Percentiles rank a stretch among this genome's conserved stretches.
These are phyloP conservation scores for Corythoichthys intestinalis DNA, from an alignment of 2,113 vertebrate species.

Conservation along the genomic window DNA sequence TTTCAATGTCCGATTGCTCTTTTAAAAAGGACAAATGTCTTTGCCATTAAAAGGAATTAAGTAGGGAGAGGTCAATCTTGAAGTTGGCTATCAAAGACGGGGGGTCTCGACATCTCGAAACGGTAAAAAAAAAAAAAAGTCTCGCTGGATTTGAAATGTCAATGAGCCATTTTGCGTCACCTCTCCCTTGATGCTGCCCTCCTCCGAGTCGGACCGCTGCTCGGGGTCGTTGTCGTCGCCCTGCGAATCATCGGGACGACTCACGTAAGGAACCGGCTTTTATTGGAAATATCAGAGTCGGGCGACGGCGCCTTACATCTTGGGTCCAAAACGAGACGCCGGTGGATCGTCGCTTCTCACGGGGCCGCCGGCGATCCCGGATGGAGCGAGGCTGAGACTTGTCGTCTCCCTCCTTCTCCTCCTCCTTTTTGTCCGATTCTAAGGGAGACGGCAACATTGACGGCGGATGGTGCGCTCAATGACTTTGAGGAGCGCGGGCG, in stretches of 20 bases:
- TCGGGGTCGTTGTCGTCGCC: conserved; percentile 96
- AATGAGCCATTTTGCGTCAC: conserved; percentile 15
- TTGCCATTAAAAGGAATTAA: not conserved
- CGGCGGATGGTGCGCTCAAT: too few species aligned
- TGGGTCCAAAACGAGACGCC: conserved; percentile 92
- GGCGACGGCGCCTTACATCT: conserved; percentile 75
- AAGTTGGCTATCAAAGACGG: not conserved
- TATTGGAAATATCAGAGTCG: not conserved
- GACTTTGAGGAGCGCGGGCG: not conserved
- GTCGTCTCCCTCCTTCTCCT: conserved; percentile 92
- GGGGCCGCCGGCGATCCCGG: conserved; percentile 90
- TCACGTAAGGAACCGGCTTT: not conserved
- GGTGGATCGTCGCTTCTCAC: conserved; percentile 93
- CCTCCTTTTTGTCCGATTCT: conserved; percentile 87
- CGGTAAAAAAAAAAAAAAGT: not conserved
- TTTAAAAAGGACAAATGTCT: not conserved
- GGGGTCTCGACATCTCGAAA: not conserved
- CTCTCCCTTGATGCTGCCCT: conserved; percentile 86
- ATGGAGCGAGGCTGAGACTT: conserved; percentile 93
- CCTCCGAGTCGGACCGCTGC: conserved; percentile 89
- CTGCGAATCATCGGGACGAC: conserved; percentile 51
- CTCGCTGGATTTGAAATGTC: not conserved
- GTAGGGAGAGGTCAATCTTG: not conserved
- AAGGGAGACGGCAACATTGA: not conserved
- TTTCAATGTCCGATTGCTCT: not conserved